Conservation (phyloP, 2,888 invertebrate genomes). For the Parnassius glacialis region DNA sequence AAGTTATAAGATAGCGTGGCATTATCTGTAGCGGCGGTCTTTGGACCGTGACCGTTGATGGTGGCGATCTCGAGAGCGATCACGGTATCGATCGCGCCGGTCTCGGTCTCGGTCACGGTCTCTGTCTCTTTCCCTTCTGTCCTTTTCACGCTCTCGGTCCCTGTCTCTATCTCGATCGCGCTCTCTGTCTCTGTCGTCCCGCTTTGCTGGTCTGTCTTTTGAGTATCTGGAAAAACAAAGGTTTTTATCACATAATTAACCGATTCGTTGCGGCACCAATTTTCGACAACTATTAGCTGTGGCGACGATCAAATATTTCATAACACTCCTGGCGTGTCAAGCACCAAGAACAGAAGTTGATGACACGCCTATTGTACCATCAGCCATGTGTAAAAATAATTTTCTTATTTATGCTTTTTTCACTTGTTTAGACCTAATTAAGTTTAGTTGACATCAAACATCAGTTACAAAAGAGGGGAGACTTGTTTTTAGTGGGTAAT, state of each 20-base stretch:
- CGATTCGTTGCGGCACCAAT: too few species aligned
- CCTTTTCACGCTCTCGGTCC: slow-evolving; percentile 51
- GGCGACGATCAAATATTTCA: too few species aligned
- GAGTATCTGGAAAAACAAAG: slow-evolving; percentile 62
- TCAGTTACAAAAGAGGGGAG: too few species aligned
- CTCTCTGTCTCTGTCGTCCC: slow-evolving; percentile 60
- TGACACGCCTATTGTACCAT: too few species aligned
- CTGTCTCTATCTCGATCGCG: slow-evolving; percentile 56
- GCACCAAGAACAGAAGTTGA: too few species aligned
- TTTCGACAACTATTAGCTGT: too few species aligned
- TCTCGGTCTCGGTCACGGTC: slow-evolving; percentile 42
- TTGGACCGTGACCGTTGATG: slow-evolving; percentile 33
- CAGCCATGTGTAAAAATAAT: too few species aligned
- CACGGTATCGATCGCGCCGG: slow-evolving; percentile 41
- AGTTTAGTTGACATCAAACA: too few species aligned
- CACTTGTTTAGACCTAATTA: too few species aligned
- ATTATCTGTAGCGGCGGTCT: slow-evolving; percentile 72
- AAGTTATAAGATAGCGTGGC: slow-evolving; percentile 33
- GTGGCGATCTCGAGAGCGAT: slow-evolving; percentile 36
- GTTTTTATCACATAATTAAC: slow-evolving; percentile 1
- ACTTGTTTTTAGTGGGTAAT: too few species aligned
- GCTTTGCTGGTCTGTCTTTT: slow-evolving; percentile 62
- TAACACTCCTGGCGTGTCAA: too few species aligned
- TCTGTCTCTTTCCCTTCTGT: slow-evolving; percentile 39
- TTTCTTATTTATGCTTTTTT: too few species aligned